Percentiles rank a stretch among this genome's conserved stretches.
Evolutionary conservation across 1,140 invertebrate species (phyloP).

Genomic region (Drosophila arawakana): DNA sequence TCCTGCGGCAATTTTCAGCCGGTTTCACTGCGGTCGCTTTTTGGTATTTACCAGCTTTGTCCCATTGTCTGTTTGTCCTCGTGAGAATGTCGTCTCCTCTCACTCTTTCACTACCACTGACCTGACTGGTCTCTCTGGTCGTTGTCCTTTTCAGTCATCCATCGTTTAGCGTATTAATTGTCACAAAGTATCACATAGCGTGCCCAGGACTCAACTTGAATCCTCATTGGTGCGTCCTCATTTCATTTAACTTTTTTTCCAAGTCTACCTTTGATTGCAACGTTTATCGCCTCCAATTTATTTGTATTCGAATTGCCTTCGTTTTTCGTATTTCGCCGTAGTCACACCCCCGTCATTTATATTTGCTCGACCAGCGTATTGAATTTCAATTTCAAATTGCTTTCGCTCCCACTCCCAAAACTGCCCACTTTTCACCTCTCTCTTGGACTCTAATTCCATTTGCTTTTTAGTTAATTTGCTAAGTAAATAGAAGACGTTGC

Average conservation of each 20-base stretch:
- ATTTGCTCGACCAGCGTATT: constrained; percentile 72
- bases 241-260: constrained; percentile 9
- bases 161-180: constrained; percentile 82
- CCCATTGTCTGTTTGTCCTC: constrained; percentile 3
- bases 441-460: constrained; percentile 34
- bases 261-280: constrained; percentile 68
- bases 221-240: constrained; percentile 33
- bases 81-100: constrained; percentile 61
- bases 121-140: constrained; percentile 9
- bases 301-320: constrained; percentile 68
- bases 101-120: background rate
- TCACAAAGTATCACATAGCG: constrained; percentile 75
- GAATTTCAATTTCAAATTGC: constrained; percentile 80
- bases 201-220: constrained; percentile 30
- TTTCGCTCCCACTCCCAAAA: constrained; percentile 8
- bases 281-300: constrained; percentile 80
- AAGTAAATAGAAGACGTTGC: constrained; percentile 67
- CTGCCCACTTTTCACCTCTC: background rate
- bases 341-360: constrained; percentile 29
- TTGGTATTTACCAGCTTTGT: constrained; percentile 27
- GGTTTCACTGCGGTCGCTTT: constrained; percentile 45
- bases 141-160: constrained; percentile 26
- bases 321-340: background rate
- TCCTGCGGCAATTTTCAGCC: constrained; percentile 76
- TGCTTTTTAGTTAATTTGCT: constrained; percentile 81